Percentiles rank a stretch among this genome's conserved stretches.
Conservation (phyloP, 2,113 vertebrate species). For the Hyperoodon ampullatus region DNA sequence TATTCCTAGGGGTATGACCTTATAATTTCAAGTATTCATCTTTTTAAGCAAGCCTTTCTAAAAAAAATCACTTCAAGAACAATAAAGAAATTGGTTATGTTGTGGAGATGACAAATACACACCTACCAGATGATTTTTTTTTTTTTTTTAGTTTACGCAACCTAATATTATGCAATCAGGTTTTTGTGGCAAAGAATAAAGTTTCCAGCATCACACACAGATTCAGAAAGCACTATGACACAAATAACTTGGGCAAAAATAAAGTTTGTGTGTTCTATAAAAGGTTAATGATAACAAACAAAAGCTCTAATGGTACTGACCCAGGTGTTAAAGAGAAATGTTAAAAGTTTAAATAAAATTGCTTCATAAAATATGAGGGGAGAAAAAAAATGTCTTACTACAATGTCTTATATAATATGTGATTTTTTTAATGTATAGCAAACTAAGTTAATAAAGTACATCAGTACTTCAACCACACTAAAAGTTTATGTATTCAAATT, state of each 20-base stretch:
- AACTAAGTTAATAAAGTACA: conserved; percentile 23
- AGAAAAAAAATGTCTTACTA: not conserved
- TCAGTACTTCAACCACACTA: not conserved
- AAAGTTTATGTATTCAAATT: not conserved
- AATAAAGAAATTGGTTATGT: not conserved
- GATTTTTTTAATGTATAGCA: not conserved
- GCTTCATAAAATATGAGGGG: not conserved
- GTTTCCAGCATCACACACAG: not conserved
- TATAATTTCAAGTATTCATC: conserved; percentile 19
- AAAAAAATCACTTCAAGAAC: not conserved
- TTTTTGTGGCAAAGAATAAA: conserved; percentile 18
- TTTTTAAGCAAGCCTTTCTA: not conserved
- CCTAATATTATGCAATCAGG: not conserved
- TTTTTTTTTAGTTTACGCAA: conserved; percentile 9
- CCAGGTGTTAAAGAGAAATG: not conserved
- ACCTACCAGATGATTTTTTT: not conserved
- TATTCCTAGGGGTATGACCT: not conserved
- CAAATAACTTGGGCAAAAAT: conserved; percentile 37
- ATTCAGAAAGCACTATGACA: not conserved
- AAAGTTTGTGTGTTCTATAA: not conserved
- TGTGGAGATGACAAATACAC: not conserved
- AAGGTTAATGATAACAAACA: not conserved
- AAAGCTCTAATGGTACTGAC: not conserved
- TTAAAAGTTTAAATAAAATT: conserved; percentile 20
- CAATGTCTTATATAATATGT: not conserved